A percentile compares a stretch with the other conserved stretches of the same genome.
These are phyloP conservation scores for Orthosia gracilis DNA, from an alignment of 2,888 invertebrate genomes.

Conservation along the genomic window DNA sequence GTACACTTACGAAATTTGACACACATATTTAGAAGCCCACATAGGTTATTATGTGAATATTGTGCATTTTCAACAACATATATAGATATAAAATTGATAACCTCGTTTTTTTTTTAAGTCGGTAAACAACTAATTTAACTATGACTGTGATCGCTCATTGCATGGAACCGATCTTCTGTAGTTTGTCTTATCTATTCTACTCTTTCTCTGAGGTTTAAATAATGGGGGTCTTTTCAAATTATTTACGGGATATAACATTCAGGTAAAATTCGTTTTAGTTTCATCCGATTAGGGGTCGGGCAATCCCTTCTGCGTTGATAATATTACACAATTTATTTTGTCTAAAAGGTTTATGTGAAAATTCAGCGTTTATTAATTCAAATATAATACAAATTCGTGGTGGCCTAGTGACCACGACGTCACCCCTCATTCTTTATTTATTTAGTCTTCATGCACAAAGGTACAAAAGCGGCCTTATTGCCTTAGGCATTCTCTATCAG, in stretches of 20 bases:
- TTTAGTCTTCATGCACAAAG: too few relatives aligned
- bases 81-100: too few relatives aligned
- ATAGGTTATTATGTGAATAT: too few relatives aligned
- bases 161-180: background rate
- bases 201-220: constrained; percentile 10
- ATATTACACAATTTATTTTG: background rate
- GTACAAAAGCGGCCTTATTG: too few relatives aligned
- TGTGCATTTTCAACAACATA: too few relatives aligned
- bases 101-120: too few relatives aligned
- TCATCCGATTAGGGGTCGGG: constrained; percentile 34
- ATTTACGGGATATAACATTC: constrained; percentile 16
- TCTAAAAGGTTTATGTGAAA: background rate
- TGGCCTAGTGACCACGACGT: too few relatives aligned
- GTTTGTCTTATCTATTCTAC: background rate
- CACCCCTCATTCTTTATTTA: too few relatives aligned
- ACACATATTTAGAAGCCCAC: too few relatives aligned
- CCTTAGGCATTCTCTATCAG: too few relatives aligned
- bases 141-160: background rate
- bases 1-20: too few relatives aligned
- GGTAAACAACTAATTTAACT: too few relatives aligned
- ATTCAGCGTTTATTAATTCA: background rate
- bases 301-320: background rate
- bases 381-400: background rate
- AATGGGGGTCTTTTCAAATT: constrained; percentile 39
- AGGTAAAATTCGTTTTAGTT: constrained; percentile 37